Conservation (phyloP, 2,888 invertebrate genomes). For the Spodoptera exigua region DNA sequence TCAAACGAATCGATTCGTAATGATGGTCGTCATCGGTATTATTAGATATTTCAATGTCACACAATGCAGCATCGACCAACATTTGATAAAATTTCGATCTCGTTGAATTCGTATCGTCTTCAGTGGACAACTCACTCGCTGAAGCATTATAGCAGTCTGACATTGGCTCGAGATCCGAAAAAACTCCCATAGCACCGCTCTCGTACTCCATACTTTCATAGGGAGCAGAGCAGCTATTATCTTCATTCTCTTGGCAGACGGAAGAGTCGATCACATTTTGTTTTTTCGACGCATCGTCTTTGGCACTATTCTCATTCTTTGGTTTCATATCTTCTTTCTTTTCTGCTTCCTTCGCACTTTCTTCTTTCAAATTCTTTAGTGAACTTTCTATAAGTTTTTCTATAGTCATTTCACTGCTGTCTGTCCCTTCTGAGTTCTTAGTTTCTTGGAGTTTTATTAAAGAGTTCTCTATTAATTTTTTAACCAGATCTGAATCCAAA, state of each 20-base stretch:
- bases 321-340: slow-evolving; percentile 59
- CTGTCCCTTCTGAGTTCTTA: slow-evolving; percentile 82
- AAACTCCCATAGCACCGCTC: slow-evolving; percentile 87
- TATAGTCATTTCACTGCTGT: slow-evolving; percentile 80
- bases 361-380: slow-evolving; percentile 80
- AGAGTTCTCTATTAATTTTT: slow-evolving; percentile 91
- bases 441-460: slow-evolving; percentile 89
- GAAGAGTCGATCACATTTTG: slow-evolving; percentile 65
- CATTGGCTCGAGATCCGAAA: slow-evolving; percentile 88
- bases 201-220: slow-evolving; percentile 93
- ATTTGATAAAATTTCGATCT: slow-evolving; percentile 93
- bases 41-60: slow-evolving; percentile 91
- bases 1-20: slow-evolving; percentile 92
- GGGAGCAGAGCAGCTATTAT: slow-evolving; percentile 91
- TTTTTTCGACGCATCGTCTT: slow-evolving; percentile 64
- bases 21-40: slow-evolving; percentile 91
- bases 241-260: slow-evolving; percentile 78
- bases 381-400: slow-evolving; percentile 88
- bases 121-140: slow-evolving; percentile 90
- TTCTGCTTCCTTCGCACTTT: slow-evolving; percentile 64
- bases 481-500: slow-evolving; percentile 90
- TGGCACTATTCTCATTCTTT: slow-evolving; percentile 67
- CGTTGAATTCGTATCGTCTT: slow-evolving; percentile 91
- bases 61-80: slow-evolving; percentile 91
- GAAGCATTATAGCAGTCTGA: slow-evolving; percentile 93